Evolutionary conservation across 2,113 vertebrate genomes (phyloP).

Genomic region (Lethenteron camtschaticum): DNA sequence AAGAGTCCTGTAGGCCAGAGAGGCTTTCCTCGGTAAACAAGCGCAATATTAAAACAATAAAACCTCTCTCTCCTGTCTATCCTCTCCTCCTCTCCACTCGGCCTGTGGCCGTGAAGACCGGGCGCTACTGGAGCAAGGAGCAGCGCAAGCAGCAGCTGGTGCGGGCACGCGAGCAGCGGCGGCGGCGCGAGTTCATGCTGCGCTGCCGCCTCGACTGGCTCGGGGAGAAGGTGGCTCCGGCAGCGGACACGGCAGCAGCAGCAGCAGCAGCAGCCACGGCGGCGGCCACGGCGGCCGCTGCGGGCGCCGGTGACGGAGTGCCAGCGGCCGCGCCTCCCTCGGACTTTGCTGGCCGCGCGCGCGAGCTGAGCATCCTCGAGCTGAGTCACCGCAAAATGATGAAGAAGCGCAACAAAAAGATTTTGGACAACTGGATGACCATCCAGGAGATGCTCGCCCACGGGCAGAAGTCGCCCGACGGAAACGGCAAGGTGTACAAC

Average conservation of each 20-base stretch:
- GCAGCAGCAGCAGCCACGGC: neutral
- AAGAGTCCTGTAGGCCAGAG: too few species aligned
- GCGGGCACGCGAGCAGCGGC: slow-evolving; percentile 63
- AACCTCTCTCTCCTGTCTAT: too few species aligned
- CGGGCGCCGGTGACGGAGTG: neutral
- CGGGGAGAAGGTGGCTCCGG: slow-evolving; percentile 28
- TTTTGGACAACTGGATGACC: slow-evolving; percentile 98
- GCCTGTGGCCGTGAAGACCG: slow-evolving; percentile 23
- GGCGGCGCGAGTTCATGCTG: slow-evolving; percentile 80
- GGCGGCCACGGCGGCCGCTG: neutral
- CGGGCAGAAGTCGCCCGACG: slow-evolving; percentile 68
- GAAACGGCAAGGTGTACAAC: slow-evolving; percentile 48
- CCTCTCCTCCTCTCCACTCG: too few species aligned
- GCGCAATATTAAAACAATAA: too few species aligned
- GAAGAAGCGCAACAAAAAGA: slow-evolving; percentile 95
- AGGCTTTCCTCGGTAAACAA: too few species aligned
- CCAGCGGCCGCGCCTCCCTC: slow-evolving; percentile 24
- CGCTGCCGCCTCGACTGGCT: slow-evolving; percentile 68
- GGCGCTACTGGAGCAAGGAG: slow-evolving; percentile 90
- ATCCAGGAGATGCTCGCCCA: slow-evolving; percentile 98
- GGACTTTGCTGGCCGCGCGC: slow-evolving; percentile 50
- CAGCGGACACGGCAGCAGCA: neutral
- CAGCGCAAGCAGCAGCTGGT: slow-evolving; percentile 79
- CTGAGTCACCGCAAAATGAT: slow-evolving; percentile 98
- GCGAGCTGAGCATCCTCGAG: slow-evolving; percentile 76